Evolutionary conservation across 2,888 invertebrate species (phyloP), one percentile per base, ranked within the genome.

Genomic region (Folsomia candida): DNA sequence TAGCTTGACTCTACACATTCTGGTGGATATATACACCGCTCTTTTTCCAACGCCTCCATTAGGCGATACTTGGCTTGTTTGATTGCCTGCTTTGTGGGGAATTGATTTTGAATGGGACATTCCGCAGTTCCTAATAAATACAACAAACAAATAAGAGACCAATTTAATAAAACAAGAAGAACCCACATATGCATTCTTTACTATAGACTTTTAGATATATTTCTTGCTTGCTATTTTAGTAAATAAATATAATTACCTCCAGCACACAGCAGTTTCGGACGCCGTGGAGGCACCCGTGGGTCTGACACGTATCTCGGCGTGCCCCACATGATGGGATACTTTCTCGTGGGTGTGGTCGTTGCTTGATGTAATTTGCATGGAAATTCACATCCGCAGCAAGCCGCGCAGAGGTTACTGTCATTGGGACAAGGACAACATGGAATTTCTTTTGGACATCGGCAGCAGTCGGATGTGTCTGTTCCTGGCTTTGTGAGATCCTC

Each of bases 291-390:
- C 47, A 70, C 73, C 27, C 78, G 51, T 1, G 78, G 78, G 47
- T 79, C 70, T 1, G 78, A 78, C 37, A 80, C 74, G 60, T 77
- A 80, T 25, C 78, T 65, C 1, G 80, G 78, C 22, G 76, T 74
- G 18, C 71, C 72, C 68, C 75, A 68, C 11, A 69, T 58, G 58
- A 78, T 78, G 0, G 78, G 78, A 58, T 80, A 80, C 58, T 72
- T 76, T 64, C 80, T 62, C 3, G 72, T 69, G 1, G 80, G 80
- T 20, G 75, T 77, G 2, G 78, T 73, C 0, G 78, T 69, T 0
- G 77, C 80, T 68, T 76, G 76, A 61, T 80, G 78, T 9, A 80
- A 62, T 70, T 78, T 79, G 64, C 80, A 80, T 4, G 78, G 78
- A 62, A 71, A 77, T 57, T 79, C 80, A 61, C 77, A 76, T 0